Evolutionary conservation across 2,888 invertebrate species (phyloP).

Genomic region (Nomada lathburiana): DNA sequence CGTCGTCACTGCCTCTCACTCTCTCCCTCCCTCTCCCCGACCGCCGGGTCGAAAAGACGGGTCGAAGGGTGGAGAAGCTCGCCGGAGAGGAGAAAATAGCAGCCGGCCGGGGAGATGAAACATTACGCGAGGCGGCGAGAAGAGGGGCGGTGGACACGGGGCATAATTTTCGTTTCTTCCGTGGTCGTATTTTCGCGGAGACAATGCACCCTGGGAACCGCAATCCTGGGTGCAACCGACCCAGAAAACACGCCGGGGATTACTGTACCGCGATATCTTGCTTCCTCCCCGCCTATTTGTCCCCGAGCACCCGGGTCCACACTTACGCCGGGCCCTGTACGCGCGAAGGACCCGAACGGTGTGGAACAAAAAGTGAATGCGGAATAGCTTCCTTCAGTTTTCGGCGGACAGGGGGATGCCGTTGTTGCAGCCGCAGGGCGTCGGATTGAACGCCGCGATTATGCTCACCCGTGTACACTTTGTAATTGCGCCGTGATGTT

Average conservation of each 20-base stretch:
- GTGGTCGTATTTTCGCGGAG: slow-evolving; percentile 68
- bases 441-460: neutral
- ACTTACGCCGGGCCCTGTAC: slow-evolving; percentile 55
- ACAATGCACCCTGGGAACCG: slow-evolving; percentile 71
- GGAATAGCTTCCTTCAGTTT: slow-evolving; percentile 4
- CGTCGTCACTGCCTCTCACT: slow-evolving; percentile 26
- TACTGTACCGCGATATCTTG: slow-evolving; percentile 70
- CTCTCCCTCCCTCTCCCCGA: neutral
- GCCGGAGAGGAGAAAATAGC: slow-evolving; percentile 51
- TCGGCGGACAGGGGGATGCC: neutral
- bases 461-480: neutral
- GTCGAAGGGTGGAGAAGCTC: slow-evolving; percentile 10
- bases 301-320: slow-evolving; percentile 53
- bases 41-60: slow-evolving; percentile 17
- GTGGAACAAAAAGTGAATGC: slow-evolving; percentile 49
- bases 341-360: slow-evolving; percentile 45
- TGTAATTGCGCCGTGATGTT: neutral
- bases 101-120: slow-evolving; percentile 67
- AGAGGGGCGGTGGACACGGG: slow-evolving; percentile 10
- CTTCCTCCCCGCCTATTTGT: slow-evolving; percentile 64
- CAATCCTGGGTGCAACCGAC: slow-evolving; percentile 75
- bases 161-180: slow-evolving; percentile 73
- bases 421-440: slow-evolving; percentile 5
- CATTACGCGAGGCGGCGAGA: slow-evolving; percentile 55
- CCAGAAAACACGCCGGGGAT: slow-evolving; percentile 71